These are phyloP conservation scores for Drosophila setosimentum DNA, from an alignment of 2,888 invertebrate species.

Conservation along the genomic window DNA sequence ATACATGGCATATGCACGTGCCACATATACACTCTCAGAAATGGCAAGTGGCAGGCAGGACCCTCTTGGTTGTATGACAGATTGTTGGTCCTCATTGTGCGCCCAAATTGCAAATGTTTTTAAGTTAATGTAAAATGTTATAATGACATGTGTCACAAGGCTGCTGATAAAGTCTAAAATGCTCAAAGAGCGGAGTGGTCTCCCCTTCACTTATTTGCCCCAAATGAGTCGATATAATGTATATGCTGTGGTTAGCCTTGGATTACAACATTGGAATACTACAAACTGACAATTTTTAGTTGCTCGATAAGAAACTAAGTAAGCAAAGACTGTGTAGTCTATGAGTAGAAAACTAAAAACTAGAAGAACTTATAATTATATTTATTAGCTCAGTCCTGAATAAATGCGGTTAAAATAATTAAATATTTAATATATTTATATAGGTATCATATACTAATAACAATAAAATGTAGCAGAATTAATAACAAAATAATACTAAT, in stretches of 20 bases:
- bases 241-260: not conserved
- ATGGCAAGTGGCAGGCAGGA: slow-evolving; percentile 57
- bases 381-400: not conserved
- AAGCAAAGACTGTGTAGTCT: not conserved
- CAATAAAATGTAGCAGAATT: not conserved
- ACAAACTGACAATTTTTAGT: not conserved
- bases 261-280: not conserved
- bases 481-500: not conserved
- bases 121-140: slow-evolving; percentile 77
- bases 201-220: slow-evolving; percentile 18
- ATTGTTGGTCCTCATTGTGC: slow-evolving; percentile 52
- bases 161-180: slow-evolving; percentile 42
- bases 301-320: not conserved
- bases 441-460: not conserved
- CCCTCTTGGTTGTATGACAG: slow-evolving; percentile 21
- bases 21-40: slow-evolving; percentile 51
- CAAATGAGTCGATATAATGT: slow-evolving; percentile 32
- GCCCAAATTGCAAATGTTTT: slow-evolving; percentile 78
- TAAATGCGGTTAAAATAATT: not conserved
- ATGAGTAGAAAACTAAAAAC: too few relatives aligned
- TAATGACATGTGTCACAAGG: slow-evolving; percentile 74
- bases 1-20: slow-evolving; percentile 55
- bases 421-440: not conserved
- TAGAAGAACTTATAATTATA: not conserved
- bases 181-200: slow-evolving; percentile 12